Conservation (phyloP, 2,113 vertebrate genomes). For the Cyanoderma ruficeps region DNA sequence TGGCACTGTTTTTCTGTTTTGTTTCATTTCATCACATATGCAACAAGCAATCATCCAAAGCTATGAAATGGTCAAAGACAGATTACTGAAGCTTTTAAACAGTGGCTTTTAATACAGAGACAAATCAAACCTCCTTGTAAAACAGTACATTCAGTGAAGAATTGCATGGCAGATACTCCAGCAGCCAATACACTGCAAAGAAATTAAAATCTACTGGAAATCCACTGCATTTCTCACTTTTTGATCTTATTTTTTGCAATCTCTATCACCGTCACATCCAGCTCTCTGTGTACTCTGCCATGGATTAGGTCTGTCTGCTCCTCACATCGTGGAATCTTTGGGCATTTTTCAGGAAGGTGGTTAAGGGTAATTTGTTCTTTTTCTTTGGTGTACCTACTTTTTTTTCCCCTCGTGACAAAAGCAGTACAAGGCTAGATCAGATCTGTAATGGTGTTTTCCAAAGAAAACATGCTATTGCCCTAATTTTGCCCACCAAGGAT, state of each 20-base stretch:
- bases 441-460: background rate
- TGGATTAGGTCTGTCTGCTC: background rate
- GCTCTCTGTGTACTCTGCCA: background rate
- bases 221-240: background rate
- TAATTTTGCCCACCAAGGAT: background rate
- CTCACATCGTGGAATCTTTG: background rate
- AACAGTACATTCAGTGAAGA: background rate
- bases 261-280: background rate
- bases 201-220: background rate
- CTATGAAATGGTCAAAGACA: background rate
- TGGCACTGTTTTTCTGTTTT: constrained; percentile 1
- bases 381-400: background rate
- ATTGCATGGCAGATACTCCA: background rate
- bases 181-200: background rate
- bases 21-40: background rate
- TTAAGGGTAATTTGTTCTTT: background rate
- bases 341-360: background rate
- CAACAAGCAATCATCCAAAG: background rate
- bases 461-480: background rate
- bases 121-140: constrained; percentile 21
- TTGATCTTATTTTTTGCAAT: background rate
- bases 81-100: background rate
- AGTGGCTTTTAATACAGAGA: background rate
- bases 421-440: background rate
- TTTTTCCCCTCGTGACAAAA: background rate